A percentile compares a stretch with the other conserved stretches of the same genome.
These are phyloP conservation scores for Paraescarpia echinospica DNA, from an alignment of 1,140 invertebrate genomes.

Conservation along the genomic window DNA sequence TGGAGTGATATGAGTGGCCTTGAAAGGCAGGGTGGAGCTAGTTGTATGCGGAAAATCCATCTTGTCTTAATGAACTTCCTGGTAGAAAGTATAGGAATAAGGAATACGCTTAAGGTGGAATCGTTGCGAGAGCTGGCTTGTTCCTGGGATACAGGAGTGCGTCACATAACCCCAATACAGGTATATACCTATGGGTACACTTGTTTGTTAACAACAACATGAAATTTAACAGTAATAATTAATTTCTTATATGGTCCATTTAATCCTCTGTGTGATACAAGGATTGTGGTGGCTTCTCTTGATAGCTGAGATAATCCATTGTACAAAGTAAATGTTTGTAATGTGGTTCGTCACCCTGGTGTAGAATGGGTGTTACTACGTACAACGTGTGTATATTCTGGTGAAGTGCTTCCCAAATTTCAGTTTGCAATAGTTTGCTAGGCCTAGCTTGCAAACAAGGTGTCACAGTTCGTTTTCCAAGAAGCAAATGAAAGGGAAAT, in stretches of 20 bases:
- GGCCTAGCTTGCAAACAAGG: background rate
- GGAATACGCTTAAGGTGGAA: background rate
- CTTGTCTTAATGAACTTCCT: background rate
- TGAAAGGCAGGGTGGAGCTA: background rate
- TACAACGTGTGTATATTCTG: background rate
- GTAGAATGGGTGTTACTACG: background rate
- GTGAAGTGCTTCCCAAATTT: background rate
- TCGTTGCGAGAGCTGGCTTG: background rate
- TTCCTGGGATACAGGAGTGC: background rate
- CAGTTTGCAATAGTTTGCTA: background rate
- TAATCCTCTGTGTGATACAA: too few relatives aligned
- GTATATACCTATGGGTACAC: background rate
- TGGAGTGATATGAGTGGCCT: background rate
- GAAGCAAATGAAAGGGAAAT: background rate
- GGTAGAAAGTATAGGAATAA: background rate
- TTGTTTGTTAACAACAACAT: background rate
- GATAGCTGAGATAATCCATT: too few relatives aligned
- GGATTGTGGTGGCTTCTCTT: too few relatives aligned
- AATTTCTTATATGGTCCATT: too few relatives aligned
- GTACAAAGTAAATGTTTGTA: too few relatives aligned
- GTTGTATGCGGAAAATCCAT: background rate
- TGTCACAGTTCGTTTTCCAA: background rate
- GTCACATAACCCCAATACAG: background rate
- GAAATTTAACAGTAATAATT: background rate
- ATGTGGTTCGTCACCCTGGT: background rate